A percentile compares a stretch with the other conserved stretches of the same genome.
phyloP scores from a whole-genome alignment of 2,797 vertebrate genomes.

The Sebastes matsubarae region DNA sequence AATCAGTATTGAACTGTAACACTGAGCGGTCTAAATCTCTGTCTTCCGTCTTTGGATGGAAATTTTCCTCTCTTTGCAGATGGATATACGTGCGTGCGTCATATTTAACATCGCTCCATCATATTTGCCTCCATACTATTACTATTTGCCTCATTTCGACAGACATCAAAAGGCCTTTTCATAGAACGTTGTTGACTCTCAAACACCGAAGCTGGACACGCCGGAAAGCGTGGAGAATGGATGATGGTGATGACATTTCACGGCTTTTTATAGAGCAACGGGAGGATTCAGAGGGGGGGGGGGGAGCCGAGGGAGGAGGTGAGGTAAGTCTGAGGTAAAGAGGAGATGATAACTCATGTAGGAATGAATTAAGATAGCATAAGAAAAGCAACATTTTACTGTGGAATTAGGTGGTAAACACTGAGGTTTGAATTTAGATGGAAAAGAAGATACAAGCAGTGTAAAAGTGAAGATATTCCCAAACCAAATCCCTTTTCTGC shows the following conservation, averaged over 20 bases:
- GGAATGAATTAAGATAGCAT: background rate
- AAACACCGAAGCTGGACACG: conserved; percentile 22
- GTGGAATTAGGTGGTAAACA: background rate
- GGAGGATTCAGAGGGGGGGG: background rate
- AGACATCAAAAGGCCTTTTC: conserved; percentile 56
- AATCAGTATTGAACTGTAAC: background rate
- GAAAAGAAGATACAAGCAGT: background rate
- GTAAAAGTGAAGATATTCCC: too few relatives aligned
- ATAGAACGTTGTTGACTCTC: conserved; percentile 41
- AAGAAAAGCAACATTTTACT: background rate
- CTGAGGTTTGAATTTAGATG: background rate
- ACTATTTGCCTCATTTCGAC: conserved; percentile 38
- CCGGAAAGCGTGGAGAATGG: background rate
- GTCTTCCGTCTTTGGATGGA: conserved; percentile 8
- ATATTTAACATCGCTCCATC: conserved; percentile 6
- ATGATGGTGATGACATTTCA: background rate
- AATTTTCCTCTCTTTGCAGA: background rate
- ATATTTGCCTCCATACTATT: conserved; percentile 30
- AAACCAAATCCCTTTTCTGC: background rate
- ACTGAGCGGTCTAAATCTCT: background rate
- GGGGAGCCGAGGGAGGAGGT: background rate
- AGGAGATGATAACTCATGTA: background rate
- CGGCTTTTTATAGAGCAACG: background rate
- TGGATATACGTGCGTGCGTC: too few relatives aligned
- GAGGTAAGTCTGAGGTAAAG: background rate